phyloP scores from a whole-genome alignment of 2,113 vertebrate genomes.

The Ailuropoda melanoleuca region DNA sequence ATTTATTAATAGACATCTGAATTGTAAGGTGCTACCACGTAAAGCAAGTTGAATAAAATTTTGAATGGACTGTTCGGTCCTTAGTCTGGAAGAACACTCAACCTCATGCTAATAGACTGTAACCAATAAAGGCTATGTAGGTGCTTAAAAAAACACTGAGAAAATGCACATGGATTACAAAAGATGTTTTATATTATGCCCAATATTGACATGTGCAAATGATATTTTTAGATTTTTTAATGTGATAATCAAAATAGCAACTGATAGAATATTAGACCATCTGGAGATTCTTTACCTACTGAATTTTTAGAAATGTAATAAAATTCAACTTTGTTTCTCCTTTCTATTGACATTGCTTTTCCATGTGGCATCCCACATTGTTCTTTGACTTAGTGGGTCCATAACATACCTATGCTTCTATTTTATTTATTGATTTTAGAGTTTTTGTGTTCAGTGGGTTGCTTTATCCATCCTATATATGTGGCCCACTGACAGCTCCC shows the following conservation, averaged over 20 bases:
- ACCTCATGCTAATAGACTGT: not conserved
- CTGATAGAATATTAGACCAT: constrained; percentile 28
- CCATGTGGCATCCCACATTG: not conserved
- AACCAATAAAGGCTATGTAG: constrained; percentile 3
- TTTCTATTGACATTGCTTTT: not conserved
- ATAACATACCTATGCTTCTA: not conserved
- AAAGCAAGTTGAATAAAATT: constrained; percentile 16
- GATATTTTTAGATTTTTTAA: constrained; percentile 44
- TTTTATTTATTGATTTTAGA: not conserved
- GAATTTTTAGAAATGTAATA: constrained; percentile 19
- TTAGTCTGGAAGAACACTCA: constrained; percentile 2
- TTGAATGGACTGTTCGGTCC: not conserved
- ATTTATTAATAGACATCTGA: constrained; percentile 11
- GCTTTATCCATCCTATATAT: not conserved
- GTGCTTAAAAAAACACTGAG: constrained; percentile 16
- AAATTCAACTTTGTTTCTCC: not conserved
- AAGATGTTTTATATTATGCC: not conserved
- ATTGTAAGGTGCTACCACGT: not conserved
- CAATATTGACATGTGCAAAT: constrained; percentile 27
- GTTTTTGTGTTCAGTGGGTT: not conserved
- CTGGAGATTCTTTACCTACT: constrained; percentile 45
- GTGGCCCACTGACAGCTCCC: not conserved
- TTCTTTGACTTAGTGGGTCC: not conserved
- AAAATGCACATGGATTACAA: constrained; percentile 5
- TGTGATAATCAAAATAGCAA: constrained; percentile 43